Percentiles rank a stretch among this genome's conserved stretches.
phyloP scores from a whole-genome alignment of 2,888 invertebrate genomes.

The Megamerina dolium region DNA sequence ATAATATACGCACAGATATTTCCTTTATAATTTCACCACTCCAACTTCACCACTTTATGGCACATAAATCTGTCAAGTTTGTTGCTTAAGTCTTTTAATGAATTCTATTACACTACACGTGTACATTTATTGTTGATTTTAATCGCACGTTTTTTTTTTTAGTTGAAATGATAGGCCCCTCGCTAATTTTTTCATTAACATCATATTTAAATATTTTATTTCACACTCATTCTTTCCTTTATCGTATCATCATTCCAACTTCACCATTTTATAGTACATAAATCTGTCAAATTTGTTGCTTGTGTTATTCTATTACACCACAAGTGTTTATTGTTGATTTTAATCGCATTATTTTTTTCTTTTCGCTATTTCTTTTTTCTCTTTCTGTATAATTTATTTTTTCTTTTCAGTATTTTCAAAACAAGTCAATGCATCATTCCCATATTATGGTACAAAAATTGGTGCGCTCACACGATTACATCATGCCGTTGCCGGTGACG shows the following conservation, averaged over 20 bases:
- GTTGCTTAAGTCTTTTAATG: conserved; percentile 40
- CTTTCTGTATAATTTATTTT: no score
- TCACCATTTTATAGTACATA: neutral
- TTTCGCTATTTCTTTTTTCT: no score
- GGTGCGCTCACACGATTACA: conserved; percentile 73
- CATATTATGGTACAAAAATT: conserved; percentile 71
- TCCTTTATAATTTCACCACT: neutral
- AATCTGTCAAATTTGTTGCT: conserved; percentile 32
- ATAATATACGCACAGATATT: neutral
- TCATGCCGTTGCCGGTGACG: conserved; percentile 79
- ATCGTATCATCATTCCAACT: neutral
- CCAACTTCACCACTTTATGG: neutral
- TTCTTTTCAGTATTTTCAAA: conserved; percentile 10
- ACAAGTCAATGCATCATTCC: conserved; percentile 43
- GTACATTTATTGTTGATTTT: no score
- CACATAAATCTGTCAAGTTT: conserved; percentile 26
- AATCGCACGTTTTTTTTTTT: no score
- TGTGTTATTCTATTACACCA: no score
- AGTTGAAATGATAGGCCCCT: no score
- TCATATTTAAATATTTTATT: no score
- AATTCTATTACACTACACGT: no score
- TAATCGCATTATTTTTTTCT: conserved; percentile 10
- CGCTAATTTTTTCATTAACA: no score
- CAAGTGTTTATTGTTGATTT: no score
- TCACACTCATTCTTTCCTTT: no score